Percentiles rank a stretch among this genome's conserved stretches.
phyloP scores from a whole-genome alignment of 2,888 invertebrate genomes.

The Notodromas monacha region DNA sequence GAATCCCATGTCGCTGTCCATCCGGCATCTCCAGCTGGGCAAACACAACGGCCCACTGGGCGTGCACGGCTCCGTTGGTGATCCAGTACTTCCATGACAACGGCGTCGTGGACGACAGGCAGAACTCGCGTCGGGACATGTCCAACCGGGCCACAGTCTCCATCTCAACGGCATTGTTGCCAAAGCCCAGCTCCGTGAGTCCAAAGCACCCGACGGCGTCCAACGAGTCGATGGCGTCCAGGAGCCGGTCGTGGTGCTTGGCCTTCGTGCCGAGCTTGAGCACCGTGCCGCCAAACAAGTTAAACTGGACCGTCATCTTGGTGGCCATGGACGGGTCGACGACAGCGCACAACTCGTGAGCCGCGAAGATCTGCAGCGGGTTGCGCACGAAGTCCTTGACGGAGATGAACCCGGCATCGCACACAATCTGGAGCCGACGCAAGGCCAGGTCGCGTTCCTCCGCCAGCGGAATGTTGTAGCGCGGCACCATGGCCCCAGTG shows the following conservation, averaged over 20 bases:
- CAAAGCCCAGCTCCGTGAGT: slow-evolving; percentile 11
- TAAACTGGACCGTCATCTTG: slow-evolving; percentile 13
- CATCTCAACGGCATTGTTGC: slow-evolving; percentile 12
- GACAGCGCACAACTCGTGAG: slow-evolving; percentile 11
- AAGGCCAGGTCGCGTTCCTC: slow-evolving; percentile 12
- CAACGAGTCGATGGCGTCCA: slow-evolving; percentile 12
- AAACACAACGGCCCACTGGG: slow-evolving; percentile 11
- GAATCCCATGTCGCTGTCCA: slow-evolving; percentile 11
- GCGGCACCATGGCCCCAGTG: slow-evolving; percentile 10
- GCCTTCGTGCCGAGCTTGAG: slow-evolving; percentile 16
- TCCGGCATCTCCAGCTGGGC: slow-evolving; percentile 10
- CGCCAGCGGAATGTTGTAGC: slow-evolving; percentile 11
- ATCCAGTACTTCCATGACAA: slow-evolving; percentile 12
- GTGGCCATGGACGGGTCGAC: slow-evolving; percentile 12
- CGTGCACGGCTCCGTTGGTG: slow-evolving; percentile 12
- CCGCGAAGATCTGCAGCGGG: slow-evolving; percentile 11
- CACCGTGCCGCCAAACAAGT: slow-evolving; percentile 16
- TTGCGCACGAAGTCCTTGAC: slow-evolving; percentile 11
- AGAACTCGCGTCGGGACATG: slow-evolving; percentile 10
- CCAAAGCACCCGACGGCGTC: slow-evolving; percentile 12
- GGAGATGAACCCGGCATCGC: slow-evolving; percentile 11
- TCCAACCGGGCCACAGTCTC: slow-evolving; percentile 11
- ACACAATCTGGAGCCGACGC: slow-evolving; percentile 10
- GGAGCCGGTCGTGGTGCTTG: slow-evolving; percentile 13
- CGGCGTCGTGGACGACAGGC: slow-evolving; percentile 11